Evolutionary conservation across 2,113 vertebrate species (phyloP).

Genomic region (Ageneiosus marmoratus): DNA sequence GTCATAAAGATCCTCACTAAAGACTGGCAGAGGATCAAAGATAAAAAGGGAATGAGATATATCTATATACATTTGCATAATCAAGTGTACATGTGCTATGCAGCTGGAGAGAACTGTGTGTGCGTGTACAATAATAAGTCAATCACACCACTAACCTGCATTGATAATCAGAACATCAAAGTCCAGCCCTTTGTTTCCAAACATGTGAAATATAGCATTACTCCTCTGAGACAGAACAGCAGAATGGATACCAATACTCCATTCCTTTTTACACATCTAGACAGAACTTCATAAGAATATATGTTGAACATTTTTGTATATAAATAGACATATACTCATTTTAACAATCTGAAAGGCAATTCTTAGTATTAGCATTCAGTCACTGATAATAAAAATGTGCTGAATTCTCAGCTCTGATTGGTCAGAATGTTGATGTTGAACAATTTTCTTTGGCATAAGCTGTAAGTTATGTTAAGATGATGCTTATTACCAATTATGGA

Average conservation of each 20-base stretch:
- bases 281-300: background rate
- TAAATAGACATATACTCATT: background rate
- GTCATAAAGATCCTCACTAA: slow-evolving; percentile 69
- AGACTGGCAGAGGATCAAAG: slow-evolving; percentile 74
- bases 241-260: slow-evolving; percentile 70
- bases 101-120: background rate
- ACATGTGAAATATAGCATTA: slow-evolving; percentile 72
- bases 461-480: no score
- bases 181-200: slow-evolving; percentile 70
- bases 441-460: background rate
- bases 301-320: background rate
- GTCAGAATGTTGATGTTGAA: background rate
- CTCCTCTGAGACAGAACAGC: slow-evolving; percentile 67
- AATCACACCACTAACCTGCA: slow-evolving; percentile 76
- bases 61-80: background rate
- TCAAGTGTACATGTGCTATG: background rate
- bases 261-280: background rate
- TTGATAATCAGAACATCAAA: slow-evolving; percentile 79
- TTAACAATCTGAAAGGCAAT: background rate
- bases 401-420: background rate
- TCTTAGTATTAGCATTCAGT: background rate
- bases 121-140: slow-evolving; percentile 65
- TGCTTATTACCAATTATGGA: background rate
- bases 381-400: background rate
- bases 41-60: slow-evolving; percentile 24